Base-by-base conservation (phyloP, 2,113 vertebrate species). In the Oreochromis tanganicae region DNA sequence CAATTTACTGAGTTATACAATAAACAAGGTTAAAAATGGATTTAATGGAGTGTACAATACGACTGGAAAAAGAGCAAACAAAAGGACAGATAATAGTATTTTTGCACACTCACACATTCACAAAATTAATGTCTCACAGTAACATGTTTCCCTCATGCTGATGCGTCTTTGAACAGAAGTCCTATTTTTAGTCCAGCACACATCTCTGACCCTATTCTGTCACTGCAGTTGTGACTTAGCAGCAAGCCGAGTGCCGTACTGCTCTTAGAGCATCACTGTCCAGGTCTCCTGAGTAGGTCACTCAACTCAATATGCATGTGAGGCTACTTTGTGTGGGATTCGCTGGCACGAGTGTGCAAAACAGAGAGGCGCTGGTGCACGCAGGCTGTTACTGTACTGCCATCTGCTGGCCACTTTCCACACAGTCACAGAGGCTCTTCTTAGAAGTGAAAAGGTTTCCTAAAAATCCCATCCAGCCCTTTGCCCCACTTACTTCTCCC, bases 161-260 rank as follows among this genome's bases (percentile, higher is more conserved):
- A 82, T 34, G 17, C 32, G 29, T 61, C 84, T 75, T 68, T 38
- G 85, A 88, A 88, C 56, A 93, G 85, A 83, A 82, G 85, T 68
- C 43, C 87, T 95, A 95, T 95, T 94, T 93, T 89, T 92, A 92
- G 84, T 89, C 82, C 80, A 46, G 21, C 87, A 73, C 90, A 50
- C 82, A 81, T 83, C 87, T 82, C 82, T 94, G 94, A 93, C 94
- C 93, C 71, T 61, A 91, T 95, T 95, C 90, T 95, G 93, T 95
- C 93, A 93, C 19, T 32, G 79, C 91, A 73, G 89, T 85, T 85
- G 92, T 89, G 92, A 87, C 83, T 86, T 87, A 55, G 63, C 73
- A 81, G 85, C n/a, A 54, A 83, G 84, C 79, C 1, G 81, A 80
- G 88, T 13, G 80, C 79, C 34, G 3, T 21, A 29, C 87, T 57